These are phyloP conservation scores for Heliconius sara DNA, from an alignment of 2,888 invertebrate species.

Conservation along the genomic window DNA sequence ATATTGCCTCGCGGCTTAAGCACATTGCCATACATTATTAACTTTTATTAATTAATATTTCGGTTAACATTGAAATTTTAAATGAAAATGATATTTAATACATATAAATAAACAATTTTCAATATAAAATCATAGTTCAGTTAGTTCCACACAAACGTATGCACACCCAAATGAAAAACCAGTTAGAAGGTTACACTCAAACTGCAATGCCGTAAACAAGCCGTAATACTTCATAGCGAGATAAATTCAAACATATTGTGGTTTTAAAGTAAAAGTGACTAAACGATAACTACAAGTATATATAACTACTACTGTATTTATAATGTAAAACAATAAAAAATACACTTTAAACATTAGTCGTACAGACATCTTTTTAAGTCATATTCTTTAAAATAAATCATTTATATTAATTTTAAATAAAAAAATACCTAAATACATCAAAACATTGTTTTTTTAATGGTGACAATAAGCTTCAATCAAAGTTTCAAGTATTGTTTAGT, in stretches of 20 bases:
- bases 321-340: no score
- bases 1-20: no score
- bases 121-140: not conserved
- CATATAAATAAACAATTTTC: not conserved
- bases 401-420: no score
- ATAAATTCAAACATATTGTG: constrained; percentile 11
- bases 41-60: no score
- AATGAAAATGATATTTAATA: not conserved
- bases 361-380: no score
- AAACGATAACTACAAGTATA: not conserved
- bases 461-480: no score
- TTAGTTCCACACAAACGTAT: constrained; percentile 25
- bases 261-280: constrained; percentile 12
- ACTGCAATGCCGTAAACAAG: constrained; percentile 29
- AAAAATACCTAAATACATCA: no score
- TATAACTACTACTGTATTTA: no score
- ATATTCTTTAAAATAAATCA: no score
- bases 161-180: constrained; percentile 26
- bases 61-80: not conserved
- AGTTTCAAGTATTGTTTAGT: not conserved
- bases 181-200: constrained; percentile 27
- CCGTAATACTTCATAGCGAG: constrained; percentile 28
- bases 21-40: not conserved
- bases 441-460: no score
- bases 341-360: no score